A percentile compares a stretch with the other conserved stretches of the same genome.
phyloP scores from a whole-genome alignment of 2,888 invertebrate species.

The Polydrusus cervinus region DNA sequence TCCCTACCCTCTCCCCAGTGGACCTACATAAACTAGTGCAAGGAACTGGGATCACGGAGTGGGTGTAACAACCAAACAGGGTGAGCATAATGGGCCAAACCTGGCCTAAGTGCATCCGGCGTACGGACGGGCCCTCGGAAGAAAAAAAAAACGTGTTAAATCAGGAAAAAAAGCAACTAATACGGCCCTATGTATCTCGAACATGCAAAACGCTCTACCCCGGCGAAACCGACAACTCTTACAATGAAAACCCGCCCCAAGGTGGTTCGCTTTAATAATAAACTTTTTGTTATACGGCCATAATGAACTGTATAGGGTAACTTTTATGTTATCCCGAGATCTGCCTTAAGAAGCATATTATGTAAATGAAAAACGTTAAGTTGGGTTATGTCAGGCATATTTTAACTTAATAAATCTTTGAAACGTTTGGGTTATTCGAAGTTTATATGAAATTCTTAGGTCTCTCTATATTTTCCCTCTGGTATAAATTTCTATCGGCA shows the following conservation, averaged over 20 bases:
- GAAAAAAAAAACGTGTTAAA: too few relatives aligned
- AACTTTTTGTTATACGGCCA: conserved; percentile 22
- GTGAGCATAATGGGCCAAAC: too few relatives aligned
- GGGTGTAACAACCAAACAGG: too few relatives aligned
- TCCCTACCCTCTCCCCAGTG: too few relatives aligned
- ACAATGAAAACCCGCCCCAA: conserved; percentile 11
- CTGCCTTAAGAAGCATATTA: neutral
- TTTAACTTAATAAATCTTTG: neutral
- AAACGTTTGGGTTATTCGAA: neutral
- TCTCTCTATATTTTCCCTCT: too few relatives aligned
- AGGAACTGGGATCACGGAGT: too few relatives aligned
- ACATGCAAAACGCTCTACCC: conserved; percentile 7
- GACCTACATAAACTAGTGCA: too few relatives aligned
- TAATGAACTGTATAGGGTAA: conserved; percentile 10
- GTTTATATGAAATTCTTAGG: neutral
- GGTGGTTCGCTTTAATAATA: conserved; percentile 13
- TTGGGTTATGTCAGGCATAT: conserved; percentile 4
- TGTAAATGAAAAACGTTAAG: conserved; percentile 13
- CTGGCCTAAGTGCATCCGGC: too few relatives aligned
- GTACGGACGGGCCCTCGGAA: too few relatives aligned
- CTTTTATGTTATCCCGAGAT: conserved; percentile 13
- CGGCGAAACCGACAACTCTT: conserved; percentile 1
- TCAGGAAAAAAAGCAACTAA: neutral
- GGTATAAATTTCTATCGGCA: too few relatives aligned
- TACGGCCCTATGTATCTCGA: neutral